These are phyloP conservation scores for Eumaeus atala DNA, from an alignment of 1,140 invertebrate species.

Conservation along the genomic window DNA sequence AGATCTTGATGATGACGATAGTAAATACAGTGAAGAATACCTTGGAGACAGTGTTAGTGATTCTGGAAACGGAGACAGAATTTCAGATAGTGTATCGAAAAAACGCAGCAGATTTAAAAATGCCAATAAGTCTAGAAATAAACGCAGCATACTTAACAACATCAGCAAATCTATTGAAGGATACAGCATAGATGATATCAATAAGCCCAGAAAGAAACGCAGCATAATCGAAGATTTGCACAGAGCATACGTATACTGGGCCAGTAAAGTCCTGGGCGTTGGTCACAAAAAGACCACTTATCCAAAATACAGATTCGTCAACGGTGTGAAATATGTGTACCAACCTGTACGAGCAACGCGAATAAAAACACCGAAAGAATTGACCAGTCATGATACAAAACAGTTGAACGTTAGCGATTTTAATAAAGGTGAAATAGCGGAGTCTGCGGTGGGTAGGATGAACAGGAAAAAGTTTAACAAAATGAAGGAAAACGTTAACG, in stretches of 20 bases:
- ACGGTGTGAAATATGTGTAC: conserved; percentile 51
- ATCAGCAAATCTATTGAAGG: too few species aligned
- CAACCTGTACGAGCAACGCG: conserved; percentile 36
- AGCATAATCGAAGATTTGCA: conserved; percentile 47
- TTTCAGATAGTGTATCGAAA: neutral
- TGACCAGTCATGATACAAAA: conserved; percentile 38
- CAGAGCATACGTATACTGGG: conserved; percentile 47
- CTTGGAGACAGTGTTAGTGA: neutral
- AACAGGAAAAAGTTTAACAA: conserved; percentile 49
- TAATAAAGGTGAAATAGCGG: conserved; percentile 55
- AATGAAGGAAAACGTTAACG: conserved; percentile 47
- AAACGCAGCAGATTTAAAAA: too few species aligned
- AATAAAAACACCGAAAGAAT: conserved; percentile 35
- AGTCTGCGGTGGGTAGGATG: conserved; percentile 40
- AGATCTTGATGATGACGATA: neutral
- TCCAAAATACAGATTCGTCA: conserved; percentile 47
- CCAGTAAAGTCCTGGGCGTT: conserved; percentile 37
- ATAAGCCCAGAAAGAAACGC: conserved; percentile 41
- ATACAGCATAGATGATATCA: neutral
- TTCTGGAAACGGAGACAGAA: neutral
- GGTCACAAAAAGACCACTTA: conserved; percentile 28
- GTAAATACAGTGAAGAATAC: neutral
- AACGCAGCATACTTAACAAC: too few species aligned
- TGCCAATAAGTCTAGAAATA: too few species aligned
- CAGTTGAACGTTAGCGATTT: conserved; percentile 48